Evolutionary conservation across 2,113 vertebrate genomes (phyloP), one percentile per base, ranked within the genome.

Genomic region (Perca flavescens): DNA sequence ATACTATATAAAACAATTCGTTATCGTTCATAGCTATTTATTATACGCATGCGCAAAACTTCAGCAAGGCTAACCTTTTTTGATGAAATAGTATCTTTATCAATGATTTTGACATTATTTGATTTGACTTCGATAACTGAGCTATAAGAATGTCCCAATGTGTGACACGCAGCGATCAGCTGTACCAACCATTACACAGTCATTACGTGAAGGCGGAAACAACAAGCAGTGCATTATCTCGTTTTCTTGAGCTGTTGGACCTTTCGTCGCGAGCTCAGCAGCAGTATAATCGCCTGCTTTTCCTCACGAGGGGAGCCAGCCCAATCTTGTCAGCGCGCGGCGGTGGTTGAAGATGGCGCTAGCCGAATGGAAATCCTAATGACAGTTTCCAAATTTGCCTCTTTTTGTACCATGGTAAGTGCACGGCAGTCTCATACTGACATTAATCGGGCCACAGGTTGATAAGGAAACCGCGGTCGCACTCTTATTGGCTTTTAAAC

Each of bases 351-450:
- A 97, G 96, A 98, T 98, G 97, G 97, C 97, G 97, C 96, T 96
- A 96, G 96, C 96, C 96, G 97, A 96, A 97, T 98, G 97, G 97
- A 98, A 98, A 97, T 97, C 96, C 97, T 98, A 96, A 98, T 98
- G 97, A 98, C 97, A 96, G 97, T 98, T 96, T 97, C 97, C 95
- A 98, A 97, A 96, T 96, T 98, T 96, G 97, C 97, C 95, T 98
- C 97, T 95, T 97, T 97, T 97, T 98, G 97, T 98, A 98, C 97
- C 97, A 98, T 98, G 97, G 97, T 98, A 94, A 96, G 97, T 93
- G 57, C 67, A 78, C 83, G 34, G n/a, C 22, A 15, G 40, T 5
- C 53, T 10, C 19, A 28, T 61, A 14, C 16, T 4, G 17, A 7
- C 36, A 81, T 68, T 43, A 12, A 10, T 46, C 2, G 2, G 10